A percentile compares a stretch with the other conserved stretches of the same genome.
Conservation (phyloP, 2,888 invertebrate genomes). For the Eupithecia pulchellata region DNA sequence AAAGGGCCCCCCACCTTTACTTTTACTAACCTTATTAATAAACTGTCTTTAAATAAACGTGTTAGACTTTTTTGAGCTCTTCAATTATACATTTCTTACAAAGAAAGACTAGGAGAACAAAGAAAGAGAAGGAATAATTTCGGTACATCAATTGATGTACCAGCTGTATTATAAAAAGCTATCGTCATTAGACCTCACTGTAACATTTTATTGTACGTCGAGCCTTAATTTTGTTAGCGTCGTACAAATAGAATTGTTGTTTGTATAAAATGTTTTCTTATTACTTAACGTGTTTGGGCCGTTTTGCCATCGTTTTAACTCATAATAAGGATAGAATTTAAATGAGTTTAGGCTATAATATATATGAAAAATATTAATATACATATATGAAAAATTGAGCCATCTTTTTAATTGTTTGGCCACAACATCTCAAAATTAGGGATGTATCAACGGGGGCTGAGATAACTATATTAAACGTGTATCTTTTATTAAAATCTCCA, state of each 20-base stretch:
- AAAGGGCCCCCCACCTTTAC: too few species aligned
- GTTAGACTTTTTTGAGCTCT: too few species aligned
- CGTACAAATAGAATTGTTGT: slow-evolving; percentile 45
- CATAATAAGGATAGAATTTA: neutral
- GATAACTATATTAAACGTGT: neutral
- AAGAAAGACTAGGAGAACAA: too few species aligned
- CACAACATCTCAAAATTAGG: neutral
- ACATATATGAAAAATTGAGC: too few species aligned
- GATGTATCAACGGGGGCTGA: neutral
- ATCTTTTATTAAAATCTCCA: neutral
- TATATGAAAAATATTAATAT: too few species aligned
- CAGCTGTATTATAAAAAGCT: slow-evolving; percentile 3
- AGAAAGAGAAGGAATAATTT: neutral
- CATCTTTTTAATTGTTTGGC: neutral
- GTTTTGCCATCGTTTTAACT: slow-evolving; percentile 19
- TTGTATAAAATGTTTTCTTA: slow-evolving; percentile 49
- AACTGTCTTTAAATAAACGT: too few species aligned
- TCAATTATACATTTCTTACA: too few species aligned
- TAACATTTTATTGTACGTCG: slow-evolving; percentile 57
- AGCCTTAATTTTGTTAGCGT: slow-evolving; percentile 50
- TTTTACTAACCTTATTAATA: too few species aligned
- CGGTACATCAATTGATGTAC: neutral
- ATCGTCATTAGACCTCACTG: slow-evolving; percentile 54
- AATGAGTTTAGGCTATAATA: neutral
- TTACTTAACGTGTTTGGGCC: slow-evolving; percentile 42